phyloP scores from a whole-genome alignment of 2,113 vertebrate species.

The Cairina moschata region DNA sequence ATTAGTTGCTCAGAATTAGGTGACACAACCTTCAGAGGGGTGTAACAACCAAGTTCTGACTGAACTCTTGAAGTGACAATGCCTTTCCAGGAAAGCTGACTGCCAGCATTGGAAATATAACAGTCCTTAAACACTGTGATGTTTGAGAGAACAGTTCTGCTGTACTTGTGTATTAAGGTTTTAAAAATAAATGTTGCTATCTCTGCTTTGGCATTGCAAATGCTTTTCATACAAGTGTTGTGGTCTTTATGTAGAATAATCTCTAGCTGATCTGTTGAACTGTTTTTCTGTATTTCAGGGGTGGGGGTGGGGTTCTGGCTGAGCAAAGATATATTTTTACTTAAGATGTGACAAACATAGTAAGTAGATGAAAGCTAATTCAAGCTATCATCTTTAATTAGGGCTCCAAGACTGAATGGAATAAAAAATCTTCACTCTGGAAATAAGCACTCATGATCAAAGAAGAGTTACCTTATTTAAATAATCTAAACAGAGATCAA shows the following conservation, averaged over 20 bases:
- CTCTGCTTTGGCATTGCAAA: not conserved
- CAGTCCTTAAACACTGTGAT: not conserved
- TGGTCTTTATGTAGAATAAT: not conserved
- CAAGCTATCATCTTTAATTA: conserved; percentile 57
- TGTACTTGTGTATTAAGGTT: not conserved
- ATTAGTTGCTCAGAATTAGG: not conserved
- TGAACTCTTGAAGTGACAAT: not conserved
- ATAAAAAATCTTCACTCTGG: conserved; percentile 22
- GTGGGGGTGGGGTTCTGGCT: not conserved
- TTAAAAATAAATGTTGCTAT: not conserved
- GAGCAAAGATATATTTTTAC: not conserved
- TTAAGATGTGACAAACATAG: conserved; percentile 4
- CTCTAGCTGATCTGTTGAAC: not conserved
- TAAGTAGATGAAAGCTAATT: conserved; percentile 50
- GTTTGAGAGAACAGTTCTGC: not conserved
- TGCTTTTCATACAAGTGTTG: not conserved
- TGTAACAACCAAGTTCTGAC: not conserved
- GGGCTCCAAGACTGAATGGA: not conserved
- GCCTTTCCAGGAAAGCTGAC: not conserved
- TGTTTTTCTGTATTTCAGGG: not conserved
- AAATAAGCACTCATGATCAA: conserved; percentile 59
- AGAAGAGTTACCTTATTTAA: conserved; percentile 55
- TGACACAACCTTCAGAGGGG: not conserved
- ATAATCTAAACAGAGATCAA: conserved; percentile 57
- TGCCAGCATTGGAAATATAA: not conserved